Base-by-base conservation (phyloP, 2,888 invertebrate species). In the Selenia dentaria region DNA sequence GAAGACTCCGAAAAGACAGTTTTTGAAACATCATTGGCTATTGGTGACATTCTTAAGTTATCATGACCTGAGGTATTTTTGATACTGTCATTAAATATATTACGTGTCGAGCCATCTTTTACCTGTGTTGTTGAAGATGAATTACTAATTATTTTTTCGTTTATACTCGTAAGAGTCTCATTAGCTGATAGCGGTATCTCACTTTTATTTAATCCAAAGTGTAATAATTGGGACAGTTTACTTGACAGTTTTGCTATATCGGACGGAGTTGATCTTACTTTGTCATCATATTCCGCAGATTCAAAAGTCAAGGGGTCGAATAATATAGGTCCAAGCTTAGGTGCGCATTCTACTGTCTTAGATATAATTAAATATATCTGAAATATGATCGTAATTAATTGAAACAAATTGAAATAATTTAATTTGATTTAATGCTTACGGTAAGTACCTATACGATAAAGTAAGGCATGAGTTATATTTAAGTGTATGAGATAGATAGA, bases 271-370 rank as follows among this genome's bases (percentile, higher is more conserved):
- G 8, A 20, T 6, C 11, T 25, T 8, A n/a, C 18, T 22, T 13
- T 10, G 8, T 14, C 29, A 5, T 40, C 14, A 8, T 22, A 20
- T 27, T 59, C 25, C 22, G 57, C 55, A 12, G 67, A 58, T 64
- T 74, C 73, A 35, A 59, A 61, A 16, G 39, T 44, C 35, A 74
- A 37, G 5, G 71, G 70, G 45, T 79, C 74, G 33, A 64, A 62
- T 10, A 69, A 31, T 16, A 62, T 32, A 40, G 67, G 57, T 1
- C 70, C 69, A 22, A 81, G 57, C 54, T 74, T 79, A 1, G 83
- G 79, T 27, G 72, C 72, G 46, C 77, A 64, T 36, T 62, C 49
- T 11, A 64, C 50, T 8, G 59, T 47, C 51, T 61, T 45, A 11
- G 51, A 47, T 27, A 67, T 34, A 29, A 66, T 27, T 20, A 64